A percentile compares a stretch with the other conserved stretches of the same genome.
These are phyloP conservation scores for Cancer borealis DNA, from an alignment of 2,888 invertebrate genomes.

Conservation along the genomic window DNA sequence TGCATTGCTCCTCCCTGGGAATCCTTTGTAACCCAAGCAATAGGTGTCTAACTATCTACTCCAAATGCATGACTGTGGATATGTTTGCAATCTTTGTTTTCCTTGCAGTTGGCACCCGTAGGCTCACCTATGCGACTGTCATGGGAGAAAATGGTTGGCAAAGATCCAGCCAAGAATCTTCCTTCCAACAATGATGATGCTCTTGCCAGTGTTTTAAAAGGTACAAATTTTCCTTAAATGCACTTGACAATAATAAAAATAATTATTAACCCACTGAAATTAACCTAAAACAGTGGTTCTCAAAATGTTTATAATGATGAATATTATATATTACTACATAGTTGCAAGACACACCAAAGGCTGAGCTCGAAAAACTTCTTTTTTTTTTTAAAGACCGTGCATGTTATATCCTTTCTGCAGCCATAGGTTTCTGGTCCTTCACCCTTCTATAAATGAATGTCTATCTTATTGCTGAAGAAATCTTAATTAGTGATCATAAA, in stretches of 20 bases:
- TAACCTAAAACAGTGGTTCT: not conserved
- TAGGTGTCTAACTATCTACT: too few relatives aligned
- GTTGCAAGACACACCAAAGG: too few relatives aligned
- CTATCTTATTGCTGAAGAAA: not conserved
- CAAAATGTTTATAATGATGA: not conserved
- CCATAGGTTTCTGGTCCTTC: not conserved
- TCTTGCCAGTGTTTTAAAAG: conserved; percentile 64
- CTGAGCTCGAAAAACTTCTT: too few relatives aligned
- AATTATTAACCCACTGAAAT: too few relatives aligned
- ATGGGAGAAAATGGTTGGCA: conserved; percentile 67
- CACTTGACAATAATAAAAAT: too few relatives aligned
- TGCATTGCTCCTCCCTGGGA: too few relatives aligned
- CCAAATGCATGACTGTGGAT: not conserved
- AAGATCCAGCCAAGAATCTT: conserved; percentile 66
- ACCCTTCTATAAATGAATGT: not conserved
- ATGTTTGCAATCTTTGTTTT: not conserved
- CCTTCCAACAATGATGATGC: conserved; percentile 69
- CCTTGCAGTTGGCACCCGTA: conserved; percentile 63
- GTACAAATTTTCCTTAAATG: conserved; percentile 15
- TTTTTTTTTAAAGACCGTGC: too few relatives aligned
- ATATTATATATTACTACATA: not conserved
- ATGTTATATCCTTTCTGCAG: not conserved
- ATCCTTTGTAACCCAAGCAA: too few relatives aligned
- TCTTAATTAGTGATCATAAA: not conserved
- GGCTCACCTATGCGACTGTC: conserved; percentile 61